phyloP scores from a whole-genome alignment of 1,140 invertebrate genomes.

The Glossosoma conforme region DNA sequence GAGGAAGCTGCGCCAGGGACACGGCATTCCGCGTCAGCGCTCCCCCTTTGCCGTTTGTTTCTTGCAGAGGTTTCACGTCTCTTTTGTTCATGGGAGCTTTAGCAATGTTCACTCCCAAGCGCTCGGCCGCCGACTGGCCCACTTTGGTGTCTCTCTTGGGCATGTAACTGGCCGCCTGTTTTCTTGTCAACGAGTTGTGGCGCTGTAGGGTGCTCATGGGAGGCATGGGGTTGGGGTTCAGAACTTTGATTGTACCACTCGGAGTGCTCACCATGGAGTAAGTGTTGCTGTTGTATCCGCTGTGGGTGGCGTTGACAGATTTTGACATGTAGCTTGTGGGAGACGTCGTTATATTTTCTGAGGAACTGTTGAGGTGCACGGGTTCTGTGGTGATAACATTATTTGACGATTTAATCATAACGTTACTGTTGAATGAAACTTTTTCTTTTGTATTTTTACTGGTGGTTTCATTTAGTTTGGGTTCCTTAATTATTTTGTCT shows the following conservation, averaged over 20 bases:
- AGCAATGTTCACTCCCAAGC: constrained; percentile 42
- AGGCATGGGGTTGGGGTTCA: constrained; percentile 40
- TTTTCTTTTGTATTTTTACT: constrained; percentile 42
- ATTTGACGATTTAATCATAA: constrained; percentile 48
- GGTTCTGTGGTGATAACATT: constrained; percentile 51
- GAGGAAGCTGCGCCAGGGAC: constrained; percentile 73
- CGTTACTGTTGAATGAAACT: constrained; percentile 48
- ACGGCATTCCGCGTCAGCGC: constrained; percentile 63
- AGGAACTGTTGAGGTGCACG: constrained; percentile 35
- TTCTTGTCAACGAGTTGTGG: constrained; percentile 54
- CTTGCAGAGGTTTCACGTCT: constrained; percentile 26
- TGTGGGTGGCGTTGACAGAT: constrained; percentile 20
- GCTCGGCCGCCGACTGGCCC: constrained; percentile 44
- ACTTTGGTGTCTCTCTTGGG: constrained; percentile 40
- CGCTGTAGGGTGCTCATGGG: constrained; percentile 49
- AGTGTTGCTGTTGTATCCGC: constrained; percentile 18
- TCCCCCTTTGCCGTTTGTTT: constrained; percentile 39
- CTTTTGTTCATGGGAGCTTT: constrained; percentile 34
- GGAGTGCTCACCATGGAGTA: constrained; percentile 31
- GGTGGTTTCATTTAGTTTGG: constrained; percentile 34
- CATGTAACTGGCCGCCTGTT: constrained; percentile 50
- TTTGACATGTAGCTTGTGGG: constrained; percentile 38
- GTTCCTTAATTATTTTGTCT: constrained; percentile 26
- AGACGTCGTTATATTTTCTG: constrained; percentile 37
- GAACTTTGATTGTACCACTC: constrained; percentile 39